These are phyloP conservation scores for Frankliniella fusca DNA, from an alignment of 2,888 invertebrate species.

Conservation along the genomic window DNA sequence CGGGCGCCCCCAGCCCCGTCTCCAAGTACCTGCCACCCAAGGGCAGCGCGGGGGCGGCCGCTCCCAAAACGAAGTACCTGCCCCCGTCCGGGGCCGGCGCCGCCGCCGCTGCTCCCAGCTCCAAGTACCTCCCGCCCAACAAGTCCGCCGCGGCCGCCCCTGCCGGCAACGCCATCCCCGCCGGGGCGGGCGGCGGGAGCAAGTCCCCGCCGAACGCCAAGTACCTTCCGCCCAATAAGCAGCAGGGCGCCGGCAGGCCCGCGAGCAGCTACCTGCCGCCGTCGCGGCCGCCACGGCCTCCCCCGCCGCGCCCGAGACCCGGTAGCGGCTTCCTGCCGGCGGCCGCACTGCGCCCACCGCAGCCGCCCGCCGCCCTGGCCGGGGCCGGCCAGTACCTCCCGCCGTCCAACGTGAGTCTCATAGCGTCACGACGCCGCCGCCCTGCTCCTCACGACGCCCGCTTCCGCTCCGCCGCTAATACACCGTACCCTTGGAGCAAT, in stretches of 20 bases:
- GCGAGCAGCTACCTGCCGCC: constrained; percentile 3
- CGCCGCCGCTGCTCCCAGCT: not conserved
- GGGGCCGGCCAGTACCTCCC: not conserved
- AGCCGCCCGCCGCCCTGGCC: not conserved
- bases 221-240: constrained; percentile 5
- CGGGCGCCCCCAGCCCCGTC: not conserved
- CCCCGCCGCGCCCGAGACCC: not conserved
- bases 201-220: not conserved
- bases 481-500: not conserved
- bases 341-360: not conserved
- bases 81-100: not conserved
- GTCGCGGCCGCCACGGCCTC: not conserved
- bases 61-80: not conserved
- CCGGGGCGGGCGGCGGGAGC: not conserved
- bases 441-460: too few relatives aligned
- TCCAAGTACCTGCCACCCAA: not conserved
- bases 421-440: too few relatives aligned
- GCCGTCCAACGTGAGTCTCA: not conserved
- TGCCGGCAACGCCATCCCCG: not conserved
- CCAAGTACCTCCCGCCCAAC: not conserved
- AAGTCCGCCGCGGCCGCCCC: not conserved
- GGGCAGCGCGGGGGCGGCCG: not conserved
- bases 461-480: too few relatives aligned
- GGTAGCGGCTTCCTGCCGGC: not conserved
- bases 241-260: not conserved